Percentiles rank a stretch among this genome's conserved stretches.
These are phyloP conservation scores for Pachliopta kotzebuea DNA, from an alignment of 2,888 invertebrate genomes.

Conservation along the genomic window DNA sequence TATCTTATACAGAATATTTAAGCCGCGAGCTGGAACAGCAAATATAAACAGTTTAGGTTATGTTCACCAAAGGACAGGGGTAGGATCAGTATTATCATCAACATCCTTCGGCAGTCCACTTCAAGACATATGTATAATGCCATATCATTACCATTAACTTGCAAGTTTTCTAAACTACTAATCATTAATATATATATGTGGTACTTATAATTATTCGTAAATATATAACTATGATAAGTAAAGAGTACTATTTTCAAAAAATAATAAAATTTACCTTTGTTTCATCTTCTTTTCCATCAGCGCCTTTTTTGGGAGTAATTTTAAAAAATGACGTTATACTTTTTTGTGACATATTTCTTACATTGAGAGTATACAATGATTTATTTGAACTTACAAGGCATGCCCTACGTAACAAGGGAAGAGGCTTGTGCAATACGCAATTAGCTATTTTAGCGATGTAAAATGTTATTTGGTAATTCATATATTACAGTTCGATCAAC, in stretches of 20 bases:
- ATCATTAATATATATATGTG: no score
- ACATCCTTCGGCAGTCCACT: no score
- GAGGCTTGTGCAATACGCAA: conserved; percentile 3
- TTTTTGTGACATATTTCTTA: conserved; percentile 64
- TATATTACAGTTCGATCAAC: not conserved
- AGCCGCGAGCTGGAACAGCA: no score
- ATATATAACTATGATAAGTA: no score
- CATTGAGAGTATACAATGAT: conserved; percentile 2
- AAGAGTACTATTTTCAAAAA: not conserved
- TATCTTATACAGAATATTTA: no score
- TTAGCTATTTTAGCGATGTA: conserved; percentile 13
- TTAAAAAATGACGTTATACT: conserved; percentile 73
- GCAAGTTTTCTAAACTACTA: no score
- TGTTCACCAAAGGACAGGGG: no score
- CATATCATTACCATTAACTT: no score
- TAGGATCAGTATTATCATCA: no score
- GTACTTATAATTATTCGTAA: no score
- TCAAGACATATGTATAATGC: no score
- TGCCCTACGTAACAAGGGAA: not conserved
- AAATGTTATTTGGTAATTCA: conserved; percentile 18
- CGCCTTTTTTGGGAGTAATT: conserved; percentile 55
- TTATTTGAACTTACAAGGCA: not conserved
- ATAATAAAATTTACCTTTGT: conserved; percentile 27
- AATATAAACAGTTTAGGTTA: no score
- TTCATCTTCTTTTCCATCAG: conserved; percentile 29